Base-by-base conservation (phyloP, 2,113 vertebrate species). In the Brienomyrus longianalis region DNA sequence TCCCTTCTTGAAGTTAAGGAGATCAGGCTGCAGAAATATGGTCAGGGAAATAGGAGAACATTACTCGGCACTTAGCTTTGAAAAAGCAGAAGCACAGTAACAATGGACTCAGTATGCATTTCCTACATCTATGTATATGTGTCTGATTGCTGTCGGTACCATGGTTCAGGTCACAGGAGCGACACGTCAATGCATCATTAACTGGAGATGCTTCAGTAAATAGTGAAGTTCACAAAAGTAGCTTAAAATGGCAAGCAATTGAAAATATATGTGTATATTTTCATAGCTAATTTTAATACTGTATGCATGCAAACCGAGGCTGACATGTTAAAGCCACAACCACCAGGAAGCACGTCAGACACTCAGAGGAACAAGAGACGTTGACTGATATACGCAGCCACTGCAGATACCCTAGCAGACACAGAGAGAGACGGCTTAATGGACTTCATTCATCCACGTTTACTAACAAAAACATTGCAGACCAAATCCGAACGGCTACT, bases 1-100 rank as follows among this genome's bases (percentile, higher is more conserved):
- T 3, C 96, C 96, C 95, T 96, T 93, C 90, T 90, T 94, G 35
- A 89, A 91, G 91, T 87, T 89, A 66, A 90, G 88, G 45, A 23
- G 74, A 88, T 91, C 90, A 74, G 93, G 91, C 95, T 96, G 88
- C 39, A 93, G 92, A 35, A 17, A 87, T 62, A 92, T 3, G 62
- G 62, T 31, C 52, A 3, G 1, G 31, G 88, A 89, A 88, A 10
- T 27, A 11, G 21, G 59, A 10, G 43, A 66, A 59, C 8, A 9
- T 66, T 31, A 45, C 45, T 88, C 56, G n/a, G 27, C 11, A 70
- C 27, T 88, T 35, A 50, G 35, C 83, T 48, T 21, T 48, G 10
- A 85, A 85, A 23, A 47, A 85, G n/a, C n/a, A 47, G 74, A 85
- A 48, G 47, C 21, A 50, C 83, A 85, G 47, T 85, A 50, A 85